Evolutionary conservation across 2,888 invertebrate species (phyloP), one percentile per base, ranked within the genome.

Genomic region (Archaeoteleia sp.): DNA sequence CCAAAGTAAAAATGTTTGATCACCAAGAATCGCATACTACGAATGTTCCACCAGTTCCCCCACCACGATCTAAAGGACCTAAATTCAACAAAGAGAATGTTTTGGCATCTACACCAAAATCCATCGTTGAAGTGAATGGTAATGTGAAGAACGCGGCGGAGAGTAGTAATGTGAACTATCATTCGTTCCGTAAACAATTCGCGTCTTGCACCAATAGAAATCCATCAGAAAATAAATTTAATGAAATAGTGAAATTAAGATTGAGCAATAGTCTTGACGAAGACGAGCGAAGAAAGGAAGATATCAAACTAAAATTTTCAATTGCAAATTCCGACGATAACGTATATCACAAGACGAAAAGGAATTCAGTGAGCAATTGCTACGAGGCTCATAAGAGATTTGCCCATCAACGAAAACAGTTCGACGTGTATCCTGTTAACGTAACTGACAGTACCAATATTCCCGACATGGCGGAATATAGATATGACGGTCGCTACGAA

Each of bases 1-100:
- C 78, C 0, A 82, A 81, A 45, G 73, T 82, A 15, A 79, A 78
- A 49, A 75, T 81, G 55, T 82, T 82, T 15, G 79, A 82, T 54
- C 73, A 74, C 9, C 66, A 60, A 4, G 55, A 63, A 0, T 29
- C 35, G 13, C 32, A 37, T 29, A 60, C 34, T 20, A 37, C 27
- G 1, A 34, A 23, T 9, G 35, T 40, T 9, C 57, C 66, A 17
- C 60, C 60, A 9, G 32, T 61, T 37, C 51, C 72, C 2, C 48
- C 67, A 0, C 32, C 51, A 1, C 43, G 63, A 8, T 65, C 60
- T 6, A 66, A 71, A 9, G 63, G 72, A 1, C 55, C 45, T 5
- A 75, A 74, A 7, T 57, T 57, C 9, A 48, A 57, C 35, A 63
- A 61, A 66, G 54, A 60, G 23, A 71, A 66, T 27, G 43, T 23